Evolutionary conservation across 2,797 vertebrate genomes (phyloP).

Genomic region (Gymnoscopelus braueri): DNA sequence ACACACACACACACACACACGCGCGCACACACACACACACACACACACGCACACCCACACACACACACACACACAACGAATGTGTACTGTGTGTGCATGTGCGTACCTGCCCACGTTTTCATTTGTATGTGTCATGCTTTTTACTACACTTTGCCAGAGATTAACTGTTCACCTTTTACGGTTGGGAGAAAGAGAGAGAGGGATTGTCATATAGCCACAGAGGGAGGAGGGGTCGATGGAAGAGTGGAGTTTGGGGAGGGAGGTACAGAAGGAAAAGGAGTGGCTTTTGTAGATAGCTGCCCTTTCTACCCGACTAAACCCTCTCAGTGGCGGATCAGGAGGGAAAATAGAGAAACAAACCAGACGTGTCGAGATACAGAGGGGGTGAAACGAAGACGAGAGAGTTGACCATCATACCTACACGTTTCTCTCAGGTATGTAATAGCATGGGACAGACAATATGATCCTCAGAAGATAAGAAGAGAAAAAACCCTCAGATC

Average conservation of each 20-base stretch:
- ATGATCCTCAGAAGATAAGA: conserved; percentile 32
- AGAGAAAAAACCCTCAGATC: conserved; percentile 37
- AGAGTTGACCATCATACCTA: conserved; percentile 33
- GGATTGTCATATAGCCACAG: conserved; percentile 76
- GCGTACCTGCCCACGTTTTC: conserved; percentile 56
- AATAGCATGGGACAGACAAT: conserved; percentile 37
- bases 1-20: too few relatives aligned
- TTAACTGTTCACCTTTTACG: conserved; percentile 85
- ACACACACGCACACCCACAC: too few relatives aligned
- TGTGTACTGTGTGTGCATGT: conserved; percentile 1
- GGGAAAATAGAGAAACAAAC: conserved; percentile 66
- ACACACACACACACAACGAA: background rate
- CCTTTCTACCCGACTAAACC: conserved; percentile 68
- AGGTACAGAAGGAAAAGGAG: conserved; percentile 81
- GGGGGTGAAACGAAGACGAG: conserved; percentile 46
- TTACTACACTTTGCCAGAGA: conserved; percentile 75
- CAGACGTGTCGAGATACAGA: conserved; percentile 59
- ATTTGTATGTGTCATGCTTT: conserved; percentile 75
- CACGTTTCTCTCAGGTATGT: conserved; percentile 66
- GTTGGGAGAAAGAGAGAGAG: conserved; percentile 64
- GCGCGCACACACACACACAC: too few relatives aligned
- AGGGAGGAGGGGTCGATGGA: conserved; percentile 66
- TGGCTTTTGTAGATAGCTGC: conserved; percentile 79
- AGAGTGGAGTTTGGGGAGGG: conserved; percentile 55
- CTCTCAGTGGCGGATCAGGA: conserved; percentile 72